phyloP scores from a whole-genome alignment of 2,888 invertebrate species.

The Cenopis cana region DNA sequence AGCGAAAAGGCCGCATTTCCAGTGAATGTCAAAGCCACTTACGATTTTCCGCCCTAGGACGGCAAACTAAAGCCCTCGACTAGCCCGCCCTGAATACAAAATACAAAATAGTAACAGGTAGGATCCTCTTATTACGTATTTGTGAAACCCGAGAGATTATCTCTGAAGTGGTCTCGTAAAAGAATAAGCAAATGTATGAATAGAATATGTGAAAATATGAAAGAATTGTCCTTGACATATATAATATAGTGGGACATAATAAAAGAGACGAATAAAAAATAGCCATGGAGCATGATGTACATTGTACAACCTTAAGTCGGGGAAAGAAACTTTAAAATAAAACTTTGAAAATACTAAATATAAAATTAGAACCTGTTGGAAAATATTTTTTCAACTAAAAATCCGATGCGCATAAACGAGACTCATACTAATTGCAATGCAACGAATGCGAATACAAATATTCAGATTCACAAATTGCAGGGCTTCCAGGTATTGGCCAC shows the following conservation, averaged over 20 bases:
- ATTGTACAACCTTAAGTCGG: too few relatives aligned
- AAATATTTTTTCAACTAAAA: too few relatives aligned
- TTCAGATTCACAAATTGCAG: too few relatives aligned
- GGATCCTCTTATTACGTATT: conserved; percentile 21
- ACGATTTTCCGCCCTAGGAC: neutral
- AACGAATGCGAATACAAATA: too few relatives aligned
- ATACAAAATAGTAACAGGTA: conserved; percentile 35
- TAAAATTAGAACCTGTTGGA: too few relatives aligned
- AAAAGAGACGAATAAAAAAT: too few relatives aligned
- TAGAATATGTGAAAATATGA: neutral
- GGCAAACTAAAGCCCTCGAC: conserved; percentile 21
- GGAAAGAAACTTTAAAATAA: too few relatives aligned
- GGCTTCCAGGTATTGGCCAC: too few relatives aligned
- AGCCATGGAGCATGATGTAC: too few relatives aligned
- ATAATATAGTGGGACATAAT: neutral
- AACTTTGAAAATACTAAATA: too few relatives aligned
- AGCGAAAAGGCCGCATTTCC: neutral
- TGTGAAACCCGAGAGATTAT: conserved; percentile 20
- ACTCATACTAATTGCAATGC: too few relatives aligned
- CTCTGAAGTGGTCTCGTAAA: conserved; percentile 33
- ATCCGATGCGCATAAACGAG: too few relatives aligned
- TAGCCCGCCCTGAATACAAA: conserved; percentile 33
- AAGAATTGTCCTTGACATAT: neutral
- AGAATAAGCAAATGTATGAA: conserved; percentile 18
- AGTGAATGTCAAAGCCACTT: neutral